Evolutionary conservation across 2,113 vertebrate genomes (phyloP), one percentile per base, ranked within the genome.

Genomic region (Dicrurus megarhynchus): DNA sequence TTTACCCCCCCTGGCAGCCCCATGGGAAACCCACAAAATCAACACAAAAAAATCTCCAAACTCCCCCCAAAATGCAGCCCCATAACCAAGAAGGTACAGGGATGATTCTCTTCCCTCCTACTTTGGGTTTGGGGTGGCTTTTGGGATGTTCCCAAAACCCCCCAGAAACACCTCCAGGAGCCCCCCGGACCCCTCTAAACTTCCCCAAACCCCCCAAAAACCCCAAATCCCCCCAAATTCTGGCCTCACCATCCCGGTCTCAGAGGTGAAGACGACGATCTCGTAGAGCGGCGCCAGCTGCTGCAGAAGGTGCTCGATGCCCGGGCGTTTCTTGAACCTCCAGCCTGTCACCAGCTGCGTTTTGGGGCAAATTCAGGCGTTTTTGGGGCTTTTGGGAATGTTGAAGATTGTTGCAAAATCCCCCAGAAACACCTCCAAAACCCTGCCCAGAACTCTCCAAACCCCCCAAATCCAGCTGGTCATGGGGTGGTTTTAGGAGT

Each of bases 301-400:
- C 69, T 71, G 69, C 69, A 71, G 69, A 30, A 71, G 28, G 69
- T 71, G 69, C 28, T 71, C 69, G 21, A 71, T 71, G 37, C 69
- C 69, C 2, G 69, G 69, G 35, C 69, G 49, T 28, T 71, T 71
- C 68, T 70, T 70, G 49, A 70, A 69, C 67, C 67, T 50, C 67
- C 67, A 69, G 67, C 67, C 67, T 1, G 67, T 69, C 67, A 69
- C 67, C 47, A 69, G 67, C 67, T 69, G 47, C 7, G 4, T 69
- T 69, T 37, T 39, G 47, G 67, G 67, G n/a, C 8, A 15, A 35
- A 28, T 35, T 28, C 3, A 1, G n/a, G 18, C 1, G 0, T 10
- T 68, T 69, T 39, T 16, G 24, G 46, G 24, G 5, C 7, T 21
- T 37, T 50, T 13, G 24, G 24, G 24, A n/a, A n/a, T 17, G 10